A percentile compares a stretch with the other conserved stretches of the same genome.
Evolutionary conservation across 2,888 invertebrate species (phyloP).

Genomic region (Rosalia funebris): DNA sequence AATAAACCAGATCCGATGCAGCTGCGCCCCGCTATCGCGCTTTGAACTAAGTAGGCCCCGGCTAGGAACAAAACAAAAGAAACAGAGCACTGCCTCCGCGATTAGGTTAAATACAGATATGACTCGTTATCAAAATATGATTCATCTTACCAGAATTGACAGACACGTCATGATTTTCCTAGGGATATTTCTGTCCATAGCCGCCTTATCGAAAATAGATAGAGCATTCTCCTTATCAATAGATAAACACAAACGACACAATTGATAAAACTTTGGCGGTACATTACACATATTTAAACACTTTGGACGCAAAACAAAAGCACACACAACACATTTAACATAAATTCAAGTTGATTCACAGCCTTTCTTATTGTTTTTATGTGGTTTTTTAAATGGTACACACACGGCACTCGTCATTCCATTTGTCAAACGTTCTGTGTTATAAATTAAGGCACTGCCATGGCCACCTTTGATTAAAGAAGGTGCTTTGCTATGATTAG

Average conservation of each 20-base stretch:
- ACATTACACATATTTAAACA: constrained; percentile 81
- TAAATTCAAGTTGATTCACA: constrained; percentile 58
- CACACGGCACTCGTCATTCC: constrained; percentile 56
- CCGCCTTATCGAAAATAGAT: constrained; percentile 81
- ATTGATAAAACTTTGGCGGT: constrained; percentile 92
- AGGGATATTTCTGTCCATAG: constrained; percentile 70
- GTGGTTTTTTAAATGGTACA: constrained; percentile 50
- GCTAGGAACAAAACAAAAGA: constrained; percentile 38
- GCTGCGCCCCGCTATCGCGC: constrained; percentile 50
- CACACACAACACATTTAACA: constrained; percentile 60
- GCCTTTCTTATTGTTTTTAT: constrained; percentile 60
- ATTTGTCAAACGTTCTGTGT: constrained; percentile 52
- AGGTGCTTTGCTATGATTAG: constrained; percentile 57
- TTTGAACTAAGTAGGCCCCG: constrained; percentile 39
- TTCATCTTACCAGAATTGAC: constrained; percentile 78
- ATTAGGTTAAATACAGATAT: constrained; percentile 49
- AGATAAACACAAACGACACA: constrained; percentile 94
- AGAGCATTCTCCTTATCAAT: constrained; percentile 70
- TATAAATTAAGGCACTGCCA: constrained; percentile 64
- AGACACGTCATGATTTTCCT: constrained; percentile 80
- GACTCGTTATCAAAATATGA: constrained; percentile 48
- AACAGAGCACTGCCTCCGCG: constrained; percentile 35
- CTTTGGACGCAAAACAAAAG: constrained; percentile 60
- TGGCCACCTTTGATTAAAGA: constrained; percentile 60
- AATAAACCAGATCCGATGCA: constrained; percentile 54